Evolutionary conservation across 1,140 invertebrate genomes (phyloP), one percentile per base, ranked within the genome.

Genomic region (Drosophila athabasca): DNA sequence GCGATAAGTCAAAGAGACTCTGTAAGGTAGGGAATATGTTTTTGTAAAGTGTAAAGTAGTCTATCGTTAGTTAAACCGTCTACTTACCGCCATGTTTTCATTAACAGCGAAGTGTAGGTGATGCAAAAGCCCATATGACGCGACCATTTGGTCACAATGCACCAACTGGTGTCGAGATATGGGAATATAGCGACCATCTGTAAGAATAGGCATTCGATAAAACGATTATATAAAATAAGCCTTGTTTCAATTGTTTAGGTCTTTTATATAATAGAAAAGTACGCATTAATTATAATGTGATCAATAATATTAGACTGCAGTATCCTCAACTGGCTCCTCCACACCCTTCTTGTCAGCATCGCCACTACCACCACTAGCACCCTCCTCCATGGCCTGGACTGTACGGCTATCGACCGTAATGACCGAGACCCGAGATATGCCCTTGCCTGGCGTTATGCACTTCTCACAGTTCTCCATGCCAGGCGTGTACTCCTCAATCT

Each of bases 161-260:
- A 98, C 15, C 95, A 95, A 68, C 95, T 95, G 66, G 94, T 94
- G 79, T 96, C 96, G 65, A 97, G 92, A 29, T 96, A 95, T 1
- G 96, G 96, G 91, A 97, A 98, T 80, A 98, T 97, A 6, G 96
- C 96, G 43, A 96, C 96, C 96, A 98, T 97, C 97, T 98, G 84
- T 1, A 57, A n/a, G 29, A 43, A 45, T 2, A 17, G 48, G n/a
- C 7, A 31, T 19, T 19, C 17, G 2, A 31, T 19, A 19, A 19
- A 19, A 19, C 17, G 29, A 31, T 5, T 26, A 5, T 5, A 26
- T 26, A 26, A 26, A 26, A 26, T 5, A 31, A 0, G 29, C 7
- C 29, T 31, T 31, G 1, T 7, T 26, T 26, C 24, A 5, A 26
- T 26, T 4, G 7, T 51, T 31, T 19, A 26, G 2, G 26, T 11